Conservation (phyloP, 1,140 invertebrate species). For the Drosophila rhopaloa region DNA sequence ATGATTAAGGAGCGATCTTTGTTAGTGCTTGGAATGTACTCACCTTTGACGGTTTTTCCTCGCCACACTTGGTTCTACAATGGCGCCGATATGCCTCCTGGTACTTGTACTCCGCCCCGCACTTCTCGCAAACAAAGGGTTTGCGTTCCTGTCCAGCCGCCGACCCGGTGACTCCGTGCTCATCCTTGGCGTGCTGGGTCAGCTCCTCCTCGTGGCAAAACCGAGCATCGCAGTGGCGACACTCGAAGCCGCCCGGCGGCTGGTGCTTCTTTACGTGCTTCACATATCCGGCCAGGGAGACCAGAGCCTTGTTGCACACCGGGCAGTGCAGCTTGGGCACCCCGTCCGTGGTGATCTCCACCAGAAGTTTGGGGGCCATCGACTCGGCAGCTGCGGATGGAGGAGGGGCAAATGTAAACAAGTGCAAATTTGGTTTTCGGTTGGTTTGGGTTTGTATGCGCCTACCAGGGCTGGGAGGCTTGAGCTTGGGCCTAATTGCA, state of each 20-base stretch:
- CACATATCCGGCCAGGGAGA: constrained; percentile 76
- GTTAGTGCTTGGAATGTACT: background rate
- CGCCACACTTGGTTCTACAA: constrained; percentile 80
- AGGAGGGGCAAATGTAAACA: constrained; percentile 38
- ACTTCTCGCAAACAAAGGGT: constrained; percentile 74
- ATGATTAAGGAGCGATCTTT: background rate
- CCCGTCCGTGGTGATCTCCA: constrained; percentile 78
- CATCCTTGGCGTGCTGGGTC: constrained; percentile 64
- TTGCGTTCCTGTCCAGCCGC: constrained; percentile 40
- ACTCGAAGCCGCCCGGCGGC: constrained; percentile 77
- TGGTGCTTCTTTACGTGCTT: constrained; percentile 83
- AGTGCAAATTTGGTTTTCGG: constrained; percentile 41
- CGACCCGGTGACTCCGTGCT: constrained; percentile 30
- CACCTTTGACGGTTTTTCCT: constrained; percentile 36
- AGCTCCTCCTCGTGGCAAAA: constrained; percentile 69
- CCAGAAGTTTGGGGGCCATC: constrained; percentile 66
- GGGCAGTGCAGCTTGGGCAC: constrained; percentile 79
- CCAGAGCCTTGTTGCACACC: constrained; percentile 74
- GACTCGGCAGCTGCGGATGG: constrained; percentile 31
- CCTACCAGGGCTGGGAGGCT: constrained; percentile 22
- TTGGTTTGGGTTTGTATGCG: constrained; percentile 38
- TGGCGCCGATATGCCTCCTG: constrained; percentile 73
- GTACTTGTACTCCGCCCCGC: constrained; percentile 81
- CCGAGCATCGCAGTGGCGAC: constrained; percentile 64
- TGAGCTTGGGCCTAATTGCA: constrained; percentile 2